Evolutionary conservation across 2,888 invertebrate species (phyloP).

Genomic region (Sialis fuliginosa): DNA sequence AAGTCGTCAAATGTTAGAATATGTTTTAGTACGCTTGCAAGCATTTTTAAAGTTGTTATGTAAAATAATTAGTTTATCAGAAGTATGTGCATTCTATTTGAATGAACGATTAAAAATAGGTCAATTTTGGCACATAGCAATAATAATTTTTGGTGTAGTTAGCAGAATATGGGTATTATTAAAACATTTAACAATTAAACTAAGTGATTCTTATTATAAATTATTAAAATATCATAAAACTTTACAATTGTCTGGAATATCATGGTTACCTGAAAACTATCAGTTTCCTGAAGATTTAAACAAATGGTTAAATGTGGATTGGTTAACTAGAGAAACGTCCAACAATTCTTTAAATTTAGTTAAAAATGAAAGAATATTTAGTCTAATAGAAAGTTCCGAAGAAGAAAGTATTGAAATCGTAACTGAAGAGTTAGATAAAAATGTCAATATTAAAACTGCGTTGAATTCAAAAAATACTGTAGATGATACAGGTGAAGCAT

Average conservation of each 20-base stretch:
- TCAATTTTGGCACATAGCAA: conserved; percentile 35
- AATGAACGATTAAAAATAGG: conserved; percentile 32
- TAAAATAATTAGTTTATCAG: conserved; percentile 29
- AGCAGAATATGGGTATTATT: conserved; percentile 36
- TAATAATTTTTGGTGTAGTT: conserved; percentile 33
- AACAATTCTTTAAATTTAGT: not conserved
- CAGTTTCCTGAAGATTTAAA: conserved; percentile 28
- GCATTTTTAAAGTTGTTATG: conserved; percentile 36
- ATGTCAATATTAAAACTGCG: no score
- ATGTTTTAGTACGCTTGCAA: conserved; percentile 32
- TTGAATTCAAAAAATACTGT: no score
- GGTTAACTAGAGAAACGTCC: conserved; percentile 25
- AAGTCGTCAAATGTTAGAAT: conserved; percentile 39
- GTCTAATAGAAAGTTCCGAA: no score
- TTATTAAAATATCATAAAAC: conserved; percentile 24
- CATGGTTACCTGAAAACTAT: conserved; percentile 29
- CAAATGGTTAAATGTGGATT: conserved; percentile 29
- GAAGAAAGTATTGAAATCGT: no score
- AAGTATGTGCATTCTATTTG: conserved; percentile 30
- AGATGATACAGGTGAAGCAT: no score
- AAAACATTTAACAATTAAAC: conserved; percentile 27
- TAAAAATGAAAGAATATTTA: no score
- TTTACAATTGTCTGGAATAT: conserved; percentile 27
- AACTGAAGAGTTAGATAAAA: no score
- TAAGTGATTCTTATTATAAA: conserved; percentile 31